Evolutionary conservation across 2,797 vertebrate species (phyloP).

Genomic region (Ctenochaetus hawaiiensis): DNA sequence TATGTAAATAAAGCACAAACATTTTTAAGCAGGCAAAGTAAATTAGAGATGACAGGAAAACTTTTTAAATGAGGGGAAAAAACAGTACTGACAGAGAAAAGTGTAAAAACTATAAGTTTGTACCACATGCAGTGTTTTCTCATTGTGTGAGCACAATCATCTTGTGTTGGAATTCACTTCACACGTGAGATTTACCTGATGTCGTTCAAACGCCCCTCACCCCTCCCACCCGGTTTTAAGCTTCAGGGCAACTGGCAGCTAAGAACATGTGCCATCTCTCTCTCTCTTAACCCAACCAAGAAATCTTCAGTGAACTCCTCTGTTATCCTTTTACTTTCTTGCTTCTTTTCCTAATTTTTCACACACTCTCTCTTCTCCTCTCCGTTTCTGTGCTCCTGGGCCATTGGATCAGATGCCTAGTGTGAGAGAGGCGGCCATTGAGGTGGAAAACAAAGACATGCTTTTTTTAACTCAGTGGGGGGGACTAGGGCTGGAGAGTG

Average conservation of each 20-base stretch:
- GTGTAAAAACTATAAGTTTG: slow-evolving; percentile 34
- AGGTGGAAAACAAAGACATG: slow-evolving; percentile 56
- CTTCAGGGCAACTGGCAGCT: slow-evolving; percentile 59
- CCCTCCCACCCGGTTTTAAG: slow-evolving; percentile 40
- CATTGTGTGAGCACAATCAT: slow-evolving; percentile 36
- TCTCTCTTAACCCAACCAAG: slow-evolving; percentile 29
- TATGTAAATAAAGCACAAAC: too few relatives aligned
- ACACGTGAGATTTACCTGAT: slow-evolving; percentile 62
- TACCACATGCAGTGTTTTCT: slow-evolving; percentile 39
- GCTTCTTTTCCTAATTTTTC: slow-evolving; percentile 3
- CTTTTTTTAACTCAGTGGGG: slow-evolving; percentile 50
- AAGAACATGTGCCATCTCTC: slow-evolving; percentile 27
- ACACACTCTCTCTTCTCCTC: slow-evolving; percentile 14
- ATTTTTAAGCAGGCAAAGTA: neutral
- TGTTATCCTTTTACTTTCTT: slow-evolving; percentile 22
- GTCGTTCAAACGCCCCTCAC: slow-evolving; percentile 42
- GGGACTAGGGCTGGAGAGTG: slow-evolving; percentile 41
- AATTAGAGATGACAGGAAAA: neutral
- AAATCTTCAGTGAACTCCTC: slow-evolving; percentile 38
- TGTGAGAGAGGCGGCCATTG: slow-evolving; percentile 38
- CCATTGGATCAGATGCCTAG: slow-evolving; percentile 58
- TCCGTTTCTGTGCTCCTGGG: slow-evolving; percentile 27
- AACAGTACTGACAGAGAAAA: slow-evolving; percentile 33
- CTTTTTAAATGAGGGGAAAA: slow-evolving; percentile 14
- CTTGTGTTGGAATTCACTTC: slow-evolving; percentile 61